Evolutionary conservation across 2,888 invertebrate species (phyloP).

Genomic region (Priocnemis perturbator): DNA sequence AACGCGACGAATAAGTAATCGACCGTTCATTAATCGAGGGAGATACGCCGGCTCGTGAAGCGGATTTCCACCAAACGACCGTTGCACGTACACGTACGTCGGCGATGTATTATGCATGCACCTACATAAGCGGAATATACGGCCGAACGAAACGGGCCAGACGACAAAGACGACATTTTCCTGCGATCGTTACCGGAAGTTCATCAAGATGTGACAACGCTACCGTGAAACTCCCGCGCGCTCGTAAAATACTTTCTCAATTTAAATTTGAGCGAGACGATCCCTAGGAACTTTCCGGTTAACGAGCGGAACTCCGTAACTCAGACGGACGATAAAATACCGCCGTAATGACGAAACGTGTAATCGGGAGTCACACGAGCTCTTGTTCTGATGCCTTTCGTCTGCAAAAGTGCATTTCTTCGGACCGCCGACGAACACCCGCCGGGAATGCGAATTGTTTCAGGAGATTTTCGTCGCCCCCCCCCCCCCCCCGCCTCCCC

Average conservation of each 20-base stretch:
- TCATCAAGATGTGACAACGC: conserved; percentile 76
- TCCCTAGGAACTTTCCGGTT: conserved; percentile 68
- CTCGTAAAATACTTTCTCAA: conserved; percentile 76
- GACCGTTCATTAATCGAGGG: conserved; percentile 43
- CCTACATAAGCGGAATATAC: background rate
- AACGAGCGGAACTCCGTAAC: conserved; percentile 74
- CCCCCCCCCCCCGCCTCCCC: too few species aligned
- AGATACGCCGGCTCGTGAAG: conserved; percentile 32
- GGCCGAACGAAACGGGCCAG: conserved; percentile 28
- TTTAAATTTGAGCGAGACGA: conserved; percentile 73
- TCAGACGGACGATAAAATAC: conserved; percentile 69
- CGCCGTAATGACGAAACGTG: conserved; percentile 59
- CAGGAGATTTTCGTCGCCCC: too few species aligned
- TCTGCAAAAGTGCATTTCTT: conserved; percentile 34
- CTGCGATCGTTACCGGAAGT: conserved; percentile 74
- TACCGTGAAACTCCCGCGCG: conserved; percentile 71
- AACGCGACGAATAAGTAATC: conserved; percentile 38
- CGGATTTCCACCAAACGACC: conserved; percentile 33
- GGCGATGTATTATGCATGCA: too few species aligned
- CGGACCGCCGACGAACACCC: conserved; percentile 28
- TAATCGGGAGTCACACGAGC: conserved; percentile 57
- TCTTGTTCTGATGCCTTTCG: conserved; percentile 40
- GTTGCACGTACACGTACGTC: background rate
- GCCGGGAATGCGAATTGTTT: background rate
- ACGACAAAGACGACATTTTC: conserved; percentile 58